These are phyloP conservation scores for Eupithecia abbreviata DNA, from an alignment of 2,888 invertebrate species.

Conservation along the genomic window DNA sequence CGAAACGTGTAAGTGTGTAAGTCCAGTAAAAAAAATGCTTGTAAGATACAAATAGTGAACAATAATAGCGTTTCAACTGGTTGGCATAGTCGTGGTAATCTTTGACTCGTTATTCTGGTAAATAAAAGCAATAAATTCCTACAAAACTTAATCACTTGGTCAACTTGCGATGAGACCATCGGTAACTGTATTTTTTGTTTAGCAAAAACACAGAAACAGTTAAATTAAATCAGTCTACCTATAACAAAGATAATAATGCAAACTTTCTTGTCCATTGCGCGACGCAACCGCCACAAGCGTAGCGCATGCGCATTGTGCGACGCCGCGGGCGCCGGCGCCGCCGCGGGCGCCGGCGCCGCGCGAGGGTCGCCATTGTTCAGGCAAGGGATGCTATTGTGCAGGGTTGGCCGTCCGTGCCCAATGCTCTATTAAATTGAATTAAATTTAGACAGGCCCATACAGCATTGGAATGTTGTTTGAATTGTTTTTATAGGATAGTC, in stretches of 20 bases:
- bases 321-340: not conserved
- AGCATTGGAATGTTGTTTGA: not conserved
- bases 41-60: not conserved
- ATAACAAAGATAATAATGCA: not conserved
- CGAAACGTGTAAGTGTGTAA: too few relatives aligned
- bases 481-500: not conserved
- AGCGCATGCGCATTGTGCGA: not conserved
- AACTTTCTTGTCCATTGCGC: not conserved
- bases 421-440: not conserved
- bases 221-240: not conserved
- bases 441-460: not conserved
- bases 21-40: not conserved
- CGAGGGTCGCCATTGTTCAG: not conserved
- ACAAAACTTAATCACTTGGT: not conserved
- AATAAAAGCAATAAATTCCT: not conserved
- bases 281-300: not conserved
- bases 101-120: not conserved
- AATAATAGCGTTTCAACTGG: not conserved
- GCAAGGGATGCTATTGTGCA: conserved; percentile 8
- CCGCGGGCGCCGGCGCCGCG: conserved; percentile 12
- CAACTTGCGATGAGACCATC: not conserved
- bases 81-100: not conserved
- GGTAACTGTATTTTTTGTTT: not conserved
- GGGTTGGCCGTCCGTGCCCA: not conserved
- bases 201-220: not conserved